Percentiles rank a stretch among this genome's conserved stretches.
Conservation (phyloP, 1,140 invertebrate species). For the Drosophila hydei region DNA sequence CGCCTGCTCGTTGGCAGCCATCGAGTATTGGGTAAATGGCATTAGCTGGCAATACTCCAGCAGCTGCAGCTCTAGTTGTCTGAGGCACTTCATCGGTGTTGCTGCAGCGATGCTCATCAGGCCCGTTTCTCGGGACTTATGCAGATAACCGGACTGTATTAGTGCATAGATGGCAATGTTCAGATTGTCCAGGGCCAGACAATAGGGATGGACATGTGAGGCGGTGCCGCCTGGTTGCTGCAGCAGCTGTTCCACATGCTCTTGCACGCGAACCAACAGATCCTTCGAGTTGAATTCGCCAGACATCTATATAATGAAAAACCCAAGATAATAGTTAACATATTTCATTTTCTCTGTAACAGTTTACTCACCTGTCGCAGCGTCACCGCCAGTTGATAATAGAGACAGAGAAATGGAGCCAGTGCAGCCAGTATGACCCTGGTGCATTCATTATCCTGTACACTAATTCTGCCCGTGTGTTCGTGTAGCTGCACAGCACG, state of each 20-base stretch:
- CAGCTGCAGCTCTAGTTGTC: constrained; percentile 60
- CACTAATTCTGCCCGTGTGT: constrained; percentile 47
- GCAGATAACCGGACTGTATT: constrained; percentile 64
- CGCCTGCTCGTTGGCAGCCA: constrained; percentile 70
- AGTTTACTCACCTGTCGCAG: constrained; percentile 57
- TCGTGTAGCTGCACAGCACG: constrained; percentile 46
- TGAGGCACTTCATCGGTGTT: constrained; percentile 54
- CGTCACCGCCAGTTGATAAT: constrained; percentile 74
- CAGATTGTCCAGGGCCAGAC: constrained; percentile 86
- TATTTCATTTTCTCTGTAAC: background rate
- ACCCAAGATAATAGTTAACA: background rate
- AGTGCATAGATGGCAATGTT: constrained; percentile 77
- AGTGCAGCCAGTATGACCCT: constrained; percentile 68
- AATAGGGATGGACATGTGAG: constrained; percentile 86
- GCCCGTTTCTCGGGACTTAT: constrained; percentile 60
- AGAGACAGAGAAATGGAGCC: constrained; percentile 75
- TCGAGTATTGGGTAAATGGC: constrained; percentile 77
- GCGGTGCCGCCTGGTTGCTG: constrained; percentile 63
- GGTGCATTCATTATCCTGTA: constrained; percentile 67
- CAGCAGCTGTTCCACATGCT: constrained; percentile 84
- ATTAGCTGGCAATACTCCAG: constrained; percentile 74
- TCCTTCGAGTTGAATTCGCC: constrained; percentile 84
- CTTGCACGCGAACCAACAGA: constrained; percentile 84
- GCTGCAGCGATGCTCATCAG: constrained; percentile 44
- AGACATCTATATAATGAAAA: constrained; percentile 69